phyloP scores from a whole-genome alignment of 2,888 invertebrate species.

The Ganaspis brasiliensis region DNA sequence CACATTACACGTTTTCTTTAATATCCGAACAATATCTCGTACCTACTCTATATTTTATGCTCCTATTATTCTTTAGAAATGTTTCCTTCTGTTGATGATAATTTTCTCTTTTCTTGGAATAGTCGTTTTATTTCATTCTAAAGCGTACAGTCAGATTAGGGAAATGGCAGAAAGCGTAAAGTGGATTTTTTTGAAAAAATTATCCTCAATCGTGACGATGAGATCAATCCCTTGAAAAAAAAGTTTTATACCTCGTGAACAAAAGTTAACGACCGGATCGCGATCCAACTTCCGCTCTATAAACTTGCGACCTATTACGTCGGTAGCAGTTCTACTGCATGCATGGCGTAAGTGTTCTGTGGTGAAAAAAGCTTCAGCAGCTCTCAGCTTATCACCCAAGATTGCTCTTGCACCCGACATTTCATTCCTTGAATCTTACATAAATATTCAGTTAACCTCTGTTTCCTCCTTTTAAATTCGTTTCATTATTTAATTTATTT shows the following conservation, averaged over 20 bases:
- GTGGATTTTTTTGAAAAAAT: slow-evolving; percentile 1
- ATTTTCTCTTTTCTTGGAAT: background rate
- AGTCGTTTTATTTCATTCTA: background rate
- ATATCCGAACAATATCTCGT: too few relatives aligned
- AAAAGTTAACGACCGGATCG: slow-evolving; percentile 43
- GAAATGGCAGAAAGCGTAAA: background rate
- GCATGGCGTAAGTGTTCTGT: slow-evolving; percentile 36
- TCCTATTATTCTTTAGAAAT: too few relatives aligned
- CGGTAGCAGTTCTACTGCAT: slow-evolving; percentile 16
- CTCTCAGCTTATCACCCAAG: slow-evolving; percentile 33
- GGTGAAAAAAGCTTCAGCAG: slow-evolving; percentile 22
- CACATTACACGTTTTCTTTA: too few relatives aligned
- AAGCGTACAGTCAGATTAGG: background rate
- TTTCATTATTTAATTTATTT: background rate
- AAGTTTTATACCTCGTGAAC: slow-evolving; percentile 9
- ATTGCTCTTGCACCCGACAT: slow-evolving; percentile 2
- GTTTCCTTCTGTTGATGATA: background rate
- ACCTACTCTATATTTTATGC: too few relatives aligned
- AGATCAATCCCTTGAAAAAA: background rate
- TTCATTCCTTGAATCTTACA: background rate
- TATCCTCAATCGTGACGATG: slow-evolving; percentile 3
- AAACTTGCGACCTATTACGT: slow-evolving; percentile 36
- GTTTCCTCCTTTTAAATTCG: background rate
- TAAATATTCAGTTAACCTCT: slow-evolving; percentile 3
- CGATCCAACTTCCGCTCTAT: slow-evolving; percentile 43